Evolutionary conservation across 1,140 invertebrate genomes (phyloP), one percentile per base, ranked within the genome.

Genomic region (Heliconius eleuchia): DNA sequence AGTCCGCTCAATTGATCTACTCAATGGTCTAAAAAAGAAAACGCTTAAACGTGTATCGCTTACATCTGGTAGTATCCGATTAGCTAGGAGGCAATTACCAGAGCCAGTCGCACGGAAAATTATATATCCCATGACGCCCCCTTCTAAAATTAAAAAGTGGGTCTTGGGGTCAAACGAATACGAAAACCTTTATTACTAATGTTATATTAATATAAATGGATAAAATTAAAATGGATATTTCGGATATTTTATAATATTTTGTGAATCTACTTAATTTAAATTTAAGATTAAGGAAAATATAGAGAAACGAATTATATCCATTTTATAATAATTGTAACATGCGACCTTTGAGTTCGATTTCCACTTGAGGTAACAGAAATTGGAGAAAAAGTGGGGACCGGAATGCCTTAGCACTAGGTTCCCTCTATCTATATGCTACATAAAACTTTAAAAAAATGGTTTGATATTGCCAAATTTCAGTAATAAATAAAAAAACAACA

Each of bases 31-130:
- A 77, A 77, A 76, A 76, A 66, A 66, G 66, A 76, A 72, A 77
- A 77, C 70, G 72, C 46, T 77, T 77, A 66, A 37, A 77, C 66
- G 11, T 55, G 39, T 77, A 77, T 77, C 76, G 72, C 66, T 77
- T 77, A 81, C 81, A 83, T 83, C 82, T 85, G 78, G 73, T 37
- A 39, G 73, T 79, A 75, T 79, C 57, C 78, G 78, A 84, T 87
- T 84, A 84, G 83, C 73, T 73, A 74, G 80, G 82, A 82, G 81
- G 76, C 85, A 85, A 89, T 89, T 88, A 88, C 85, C 34, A 73
- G 42, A 74, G 75, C 73, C 83, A 88, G 83, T 88, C 81, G 78
- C 70, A 80, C 83, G 86, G 84, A 89, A 89, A 88, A 89, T 89
- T 86, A 86, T 87, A 74, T 83, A 83, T 80, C 81, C 77, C 78